Percentiles rank a stretch among this genome's conserved stretches.
phyloP scores from a whole-genome alignment of 2,888 invertebrate species.

The Ashinkailepas kermadecensis region DNA sequence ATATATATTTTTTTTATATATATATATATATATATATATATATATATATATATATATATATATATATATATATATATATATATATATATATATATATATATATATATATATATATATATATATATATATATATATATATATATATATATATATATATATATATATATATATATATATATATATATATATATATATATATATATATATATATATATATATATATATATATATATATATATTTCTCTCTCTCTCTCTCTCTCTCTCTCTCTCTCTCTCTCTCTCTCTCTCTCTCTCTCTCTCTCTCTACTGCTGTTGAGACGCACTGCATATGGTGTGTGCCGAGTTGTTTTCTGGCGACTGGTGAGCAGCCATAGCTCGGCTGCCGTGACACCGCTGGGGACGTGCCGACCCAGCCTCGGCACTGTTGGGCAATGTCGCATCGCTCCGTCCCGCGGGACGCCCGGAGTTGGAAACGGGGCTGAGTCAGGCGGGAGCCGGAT shows the following conservation, averaged over 20 bases:
- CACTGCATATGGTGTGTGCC: no score
- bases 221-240: background rate
- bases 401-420: no score
- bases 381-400: no score
- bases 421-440: no score
- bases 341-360: no score
- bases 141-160: background rate
- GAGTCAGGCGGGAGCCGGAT: no score
- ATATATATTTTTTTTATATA: background rate
- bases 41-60: background rate
- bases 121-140: background rate
- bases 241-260: slow-evolving; percentile 21
- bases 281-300: slow-evolving; percentile 20
- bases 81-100: background rate
- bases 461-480: no score
- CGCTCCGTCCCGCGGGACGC: no score
- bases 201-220: background rate
- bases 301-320: background rate
- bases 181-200: background rate
- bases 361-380: no score
- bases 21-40: background rate
- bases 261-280: slow-evolving; percentile 21
- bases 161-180: background rate
- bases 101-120: background rate
- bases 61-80: background rate